These are phyloP conservation scores for Schizaphis graminum DNA, from an alignment of 2,888 invertebrate genomes.

Conservation along the genomic window DNA sequence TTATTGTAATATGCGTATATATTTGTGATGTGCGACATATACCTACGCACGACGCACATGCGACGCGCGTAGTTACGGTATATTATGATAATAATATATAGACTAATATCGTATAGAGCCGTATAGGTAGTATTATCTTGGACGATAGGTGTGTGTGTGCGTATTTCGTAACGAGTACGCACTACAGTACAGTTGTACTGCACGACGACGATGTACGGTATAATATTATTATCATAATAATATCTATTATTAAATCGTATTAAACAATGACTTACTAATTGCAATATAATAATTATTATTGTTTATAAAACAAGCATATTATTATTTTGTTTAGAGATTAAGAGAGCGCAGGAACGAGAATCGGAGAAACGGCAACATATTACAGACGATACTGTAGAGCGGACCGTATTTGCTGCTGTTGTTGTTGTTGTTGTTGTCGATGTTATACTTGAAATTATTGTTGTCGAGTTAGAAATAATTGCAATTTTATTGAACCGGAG, in stretches of 20 bases:
- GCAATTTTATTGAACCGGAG: not conserved
- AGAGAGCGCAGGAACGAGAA: not conserved
- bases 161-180: not conserved
- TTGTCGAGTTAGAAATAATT: not conserved
- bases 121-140: not conserved
- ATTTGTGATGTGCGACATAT: not conserved
- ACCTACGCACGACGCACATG: not conserved
- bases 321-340: not conserved
- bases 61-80: not conserved
- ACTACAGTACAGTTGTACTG: not conserved
- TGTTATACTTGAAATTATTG: not conserved
- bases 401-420: not conserved
- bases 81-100: not conserved
- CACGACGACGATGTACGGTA: not conserved
- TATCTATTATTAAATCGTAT: not conserved
- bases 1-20: not conserved
- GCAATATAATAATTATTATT: not conserved
- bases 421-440: not conserved
- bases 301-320: not conserved
- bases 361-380: not conserved
- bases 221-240: not conserved
- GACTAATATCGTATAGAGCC: not conserved
- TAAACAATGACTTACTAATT: not conserved
- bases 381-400: not conserved
- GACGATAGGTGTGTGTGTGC: not conserved